These are phyloP conservation scores for Drosophila mettleri DNA, from an alignment of 2,888 invertebrate species.

Conservation along the genomic window DNA sequence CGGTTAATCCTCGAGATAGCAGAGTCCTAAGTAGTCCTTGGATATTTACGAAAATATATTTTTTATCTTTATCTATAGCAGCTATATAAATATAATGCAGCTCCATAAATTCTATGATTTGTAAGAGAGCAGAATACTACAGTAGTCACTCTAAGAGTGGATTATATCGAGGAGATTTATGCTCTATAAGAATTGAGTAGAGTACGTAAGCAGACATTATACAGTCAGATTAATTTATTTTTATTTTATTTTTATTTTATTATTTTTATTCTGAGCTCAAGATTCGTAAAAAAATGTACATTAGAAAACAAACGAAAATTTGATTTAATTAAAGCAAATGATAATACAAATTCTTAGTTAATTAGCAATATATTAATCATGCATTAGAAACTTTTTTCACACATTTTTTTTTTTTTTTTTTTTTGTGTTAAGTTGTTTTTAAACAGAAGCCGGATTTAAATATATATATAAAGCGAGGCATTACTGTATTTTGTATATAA, in stretches of 20 bases:
- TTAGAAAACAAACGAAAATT: neutral
- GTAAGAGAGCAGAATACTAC: neutral
- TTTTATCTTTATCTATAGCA: no score
- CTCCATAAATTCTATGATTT: neutral
- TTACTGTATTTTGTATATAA: neutral
- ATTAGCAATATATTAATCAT: neutral
- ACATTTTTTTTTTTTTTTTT: neutral
- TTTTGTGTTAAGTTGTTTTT: neutral
- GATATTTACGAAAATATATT: no score
- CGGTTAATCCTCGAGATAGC: neutral
- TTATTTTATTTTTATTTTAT: neutral
- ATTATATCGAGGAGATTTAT: no score
- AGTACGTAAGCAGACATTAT: no score
- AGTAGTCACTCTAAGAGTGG: neutral
- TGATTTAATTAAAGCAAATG: neutral
- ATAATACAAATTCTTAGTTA: neutral
- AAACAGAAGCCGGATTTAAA: neutral
- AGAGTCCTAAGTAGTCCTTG: no score
- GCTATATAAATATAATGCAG: no score
- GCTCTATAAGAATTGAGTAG: no score
- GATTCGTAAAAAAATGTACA: neutral
- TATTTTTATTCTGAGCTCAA: neutral
- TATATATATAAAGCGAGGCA: neutral
- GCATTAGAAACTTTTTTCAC: neutral
- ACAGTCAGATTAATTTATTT: no score